Evolutionary conservation across 2,113 vertebrate species (phyloP), one percentile per base, ranked within the genome.

Genomic region (Rhegmatorhina hoffmannsi): DNA sequence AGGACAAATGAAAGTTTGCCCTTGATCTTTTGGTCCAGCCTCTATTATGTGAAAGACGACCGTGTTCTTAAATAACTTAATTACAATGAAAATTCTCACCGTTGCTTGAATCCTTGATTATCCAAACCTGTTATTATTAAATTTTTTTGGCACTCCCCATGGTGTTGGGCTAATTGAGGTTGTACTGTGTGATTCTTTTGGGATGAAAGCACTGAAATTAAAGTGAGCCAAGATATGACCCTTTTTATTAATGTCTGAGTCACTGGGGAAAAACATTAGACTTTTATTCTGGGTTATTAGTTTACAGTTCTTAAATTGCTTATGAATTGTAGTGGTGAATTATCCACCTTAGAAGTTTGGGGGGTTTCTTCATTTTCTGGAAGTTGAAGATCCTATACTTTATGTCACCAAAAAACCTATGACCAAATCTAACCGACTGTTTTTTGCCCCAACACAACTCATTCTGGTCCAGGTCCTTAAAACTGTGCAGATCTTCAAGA

Each of bases 21-120:
- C 83, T 92, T 90, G 72, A 92, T 88, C 46, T 63, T 86, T 40
- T 86, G 59, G 38, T 94, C 70, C 0, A 0, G 82, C 68, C 17
- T 14, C 33, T 36, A 9, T 76, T 82, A 76, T 0, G 1, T 83
- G 81, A 67, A 90, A 58, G 53, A 72, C 67, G 56, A 83, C 84
- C 1, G 3, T 75, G 69, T 89, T 90, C 82, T 88, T 59, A 88
- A 95, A 75, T 87, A 70, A 89, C 78, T 95, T 92, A 91, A 92
- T 95, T 95, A 92, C 84, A 88, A 77, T 80, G 50, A 90, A 90
- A 58, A 63, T 77, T 88, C 29, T 95, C 19, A 63, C 47, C 88
- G 60, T 84, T 94, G 73, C 72, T 94, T 89, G 87, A 94, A 95
- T 89, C 40, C 94, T 94, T 94, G 94, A 87, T 95, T 94, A 82